These are phyloP conservation scores for Scolopax bukidnonensis DNA, from an alignment of 2,797 vertebrate genomes.

Conservation along the genomic window DNA sequence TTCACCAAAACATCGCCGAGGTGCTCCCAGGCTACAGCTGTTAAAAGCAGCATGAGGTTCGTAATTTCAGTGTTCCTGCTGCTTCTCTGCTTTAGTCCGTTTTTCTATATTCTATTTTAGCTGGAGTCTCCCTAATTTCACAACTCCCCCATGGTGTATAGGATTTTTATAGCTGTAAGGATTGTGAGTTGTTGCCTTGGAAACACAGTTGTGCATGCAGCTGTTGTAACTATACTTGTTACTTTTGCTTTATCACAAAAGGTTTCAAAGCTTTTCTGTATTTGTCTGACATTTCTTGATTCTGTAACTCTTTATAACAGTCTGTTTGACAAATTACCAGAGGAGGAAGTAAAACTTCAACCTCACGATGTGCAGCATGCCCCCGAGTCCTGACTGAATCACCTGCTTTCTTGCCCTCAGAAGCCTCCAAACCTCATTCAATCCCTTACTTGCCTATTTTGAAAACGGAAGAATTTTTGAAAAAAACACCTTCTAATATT, in stretches of 20 bases:
- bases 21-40: neutral
- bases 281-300: conserved; percentile 51
- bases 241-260: conserved; percentile 53
- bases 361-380: neutral
- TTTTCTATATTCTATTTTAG: conserved; percentile 44
- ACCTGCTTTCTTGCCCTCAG: neutral
- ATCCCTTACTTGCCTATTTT: neutral
- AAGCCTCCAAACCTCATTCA: neutral
- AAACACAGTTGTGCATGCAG: conserved; percentile 73
- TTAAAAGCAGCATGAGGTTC: neutral
- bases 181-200: conserved; percentile 61
- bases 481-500: accelerated
- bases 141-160: conserved; percentile 2
- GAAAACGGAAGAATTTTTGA: neutral
- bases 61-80: conserved; percentile 13
- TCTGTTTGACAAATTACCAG: conserved; percentile 42
- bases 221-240: conserved; percentile 61
- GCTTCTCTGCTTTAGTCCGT: neutral
- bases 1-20: neutral
- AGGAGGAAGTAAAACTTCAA: conserved; percentile 27
- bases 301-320: conserved; percentile 30
- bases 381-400: neutral
- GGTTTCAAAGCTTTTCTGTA: conserved; percentile 45
- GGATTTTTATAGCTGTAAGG: conserved; percentile 38
- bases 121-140: conserved; percentile 43